phyloP scores from a whole-genome alignment of 2,888 invertebrate genomes.

The Pemphredon lugubris region DNA sequence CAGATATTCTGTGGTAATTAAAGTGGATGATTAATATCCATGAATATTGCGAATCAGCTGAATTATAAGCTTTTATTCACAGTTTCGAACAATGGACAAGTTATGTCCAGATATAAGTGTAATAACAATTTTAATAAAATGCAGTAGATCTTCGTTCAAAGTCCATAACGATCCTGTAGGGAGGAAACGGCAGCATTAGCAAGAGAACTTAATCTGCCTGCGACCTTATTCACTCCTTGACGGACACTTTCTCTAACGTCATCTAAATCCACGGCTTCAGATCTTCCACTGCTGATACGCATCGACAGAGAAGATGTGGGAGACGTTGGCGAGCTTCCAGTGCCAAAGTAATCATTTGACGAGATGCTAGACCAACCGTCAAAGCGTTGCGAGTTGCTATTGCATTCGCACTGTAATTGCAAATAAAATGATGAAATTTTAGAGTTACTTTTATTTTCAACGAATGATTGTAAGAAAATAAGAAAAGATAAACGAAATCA shows the following conservation, averaged over 20 bases:
- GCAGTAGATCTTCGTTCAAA: constrained; percentile 68
- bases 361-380: constrained; percentile 98
- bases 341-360: constrained; percentile 96
- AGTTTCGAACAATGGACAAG: constrained; percentile 72
- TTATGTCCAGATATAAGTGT: constrained; percentile 63
- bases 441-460: constrained; percentile 16
- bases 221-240: constrained; percentile 98
- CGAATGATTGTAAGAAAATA: constrained; percentile 7
- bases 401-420: constrained; percentile 82
- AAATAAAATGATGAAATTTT: constrained; percentile 11
- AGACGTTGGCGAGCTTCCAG: constrained; percentile 79
- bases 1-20: no score
- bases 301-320: constrained; percentile 75
- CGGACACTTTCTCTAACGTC: constrained; percentile 98
- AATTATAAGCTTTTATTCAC: constrained; percentile 76
- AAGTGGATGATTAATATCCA: constrained; percentile 10
- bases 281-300: constrained; percentile 69
- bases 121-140: constrained; percentile 68
- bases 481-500: constrained; percentile 5
- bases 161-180: constrained; percentile 87
- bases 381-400: constrained; percentile 87
- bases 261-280: constrained; percentile 87
- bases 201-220: constrained; percentile 96
- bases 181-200: constrained; percentile 97
- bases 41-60: constrained; percentile 47